These are phyloP conservation scores for Dexiosoma caninum DNA, from an alignment of 2,888 invertebrate genomes.

Conservation along the genomic window DNA sequence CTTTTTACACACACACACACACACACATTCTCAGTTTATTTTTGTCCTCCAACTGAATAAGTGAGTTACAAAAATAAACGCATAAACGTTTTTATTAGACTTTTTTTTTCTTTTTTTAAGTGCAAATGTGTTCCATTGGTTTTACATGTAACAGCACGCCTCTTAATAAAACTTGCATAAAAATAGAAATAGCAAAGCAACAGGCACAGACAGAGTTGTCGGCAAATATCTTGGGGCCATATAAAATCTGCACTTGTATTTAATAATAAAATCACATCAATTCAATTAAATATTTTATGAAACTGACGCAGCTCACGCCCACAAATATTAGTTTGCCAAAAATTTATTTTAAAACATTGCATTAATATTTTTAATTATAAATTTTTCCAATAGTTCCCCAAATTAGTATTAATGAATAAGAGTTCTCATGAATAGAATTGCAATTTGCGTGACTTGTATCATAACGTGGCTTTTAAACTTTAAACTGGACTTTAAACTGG, in stretches of 20 bases:
- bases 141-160: slow-evolving; percentile 50
- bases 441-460: too few species aligned
- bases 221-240: slow-evolving; percentile 50
- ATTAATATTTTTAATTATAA: background rate
- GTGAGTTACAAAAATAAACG: slow-evolving; percentile 3
- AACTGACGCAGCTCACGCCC: background rate
- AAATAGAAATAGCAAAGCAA: slow-evolving; percentile 1
- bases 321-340: too few species aligned
- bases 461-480: too few species aligned
- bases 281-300: slow-evolving; percentile 43
- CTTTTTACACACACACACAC: background rate
- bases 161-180: slow-evolving; percentile 38
- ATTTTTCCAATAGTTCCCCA: too few species aligned
- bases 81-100: slow-evolving; percentile 8
- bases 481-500: too few species aligned
- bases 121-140: slow-evolving; percentile 47
- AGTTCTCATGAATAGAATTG: too few species aligned
- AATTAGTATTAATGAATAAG: too few species aligned
- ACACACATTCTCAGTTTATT: background rate
- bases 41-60: slow-evolving; percentile 20
- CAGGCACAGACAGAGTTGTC: slow-evolving; percentile 28
- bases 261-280: slow-evolving; percentile 55
- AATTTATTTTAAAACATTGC: background rate
- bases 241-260: slow-evolving; percentile 57
- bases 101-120: slow-evolving; percentile 17